Base-by-base conservation (phyloP, 2,113 vertebrate species). In the Prochilodus magdalenae region DNA sequence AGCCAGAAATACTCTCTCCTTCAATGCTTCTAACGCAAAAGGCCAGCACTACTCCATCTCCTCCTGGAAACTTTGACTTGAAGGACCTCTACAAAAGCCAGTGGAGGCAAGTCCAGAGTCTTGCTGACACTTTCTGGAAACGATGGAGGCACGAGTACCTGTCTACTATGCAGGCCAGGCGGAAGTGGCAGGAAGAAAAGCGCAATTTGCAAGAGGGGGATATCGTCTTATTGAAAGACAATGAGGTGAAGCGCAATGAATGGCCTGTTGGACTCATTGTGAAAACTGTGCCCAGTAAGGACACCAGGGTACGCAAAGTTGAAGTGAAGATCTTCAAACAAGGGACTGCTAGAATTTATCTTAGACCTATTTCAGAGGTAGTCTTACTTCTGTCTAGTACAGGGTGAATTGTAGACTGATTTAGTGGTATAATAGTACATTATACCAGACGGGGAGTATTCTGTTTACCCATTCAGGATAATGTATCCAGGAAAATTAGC, bases 111-210 rank as follows among this genome's bases (percentile, higher is more conserved):
- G 4, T 44, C 4, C 86, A 86, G 16, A 85, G 83, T 13, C 33
- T 86, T 81, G n/a, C n/a, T n/a, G n/a, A n/a, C 22, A 82, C 66
- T 0, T 88, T 89, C 47, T 88, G 83, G 83, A 73, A 82, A 11
- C 27, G 60, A 44, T 87, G 84, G 80, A 14, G 44, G 18, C 80
- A 20, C 11, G 79, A 84, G 24, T 84, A 59, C 49, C 83, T 86
- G 8, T 69, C 65, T 8, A 75, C 65, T 22, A 26, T 86, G 1
- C 85, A 85, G n/a, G 12, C 55, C 0, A 13, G 69, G 5, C 72
- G 15, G 3, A 86, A 86, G 16, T 83, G 79, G 80, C 57, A 73
- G 24, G 73, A 47, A 0, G 22, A 62, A 10, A 69, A 27, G 29
- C 75, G 51, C 5, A 63, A 82, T 11, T 22, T 85, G 7, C 22